A percentile compares a stretch with the other conserved stretches of the same genome.
These are phyloP conservation scores for Tryphoninae sp. DNA, from an alignment of 2,888 invertebrate species.

Conservation along the genomic window DNA sequence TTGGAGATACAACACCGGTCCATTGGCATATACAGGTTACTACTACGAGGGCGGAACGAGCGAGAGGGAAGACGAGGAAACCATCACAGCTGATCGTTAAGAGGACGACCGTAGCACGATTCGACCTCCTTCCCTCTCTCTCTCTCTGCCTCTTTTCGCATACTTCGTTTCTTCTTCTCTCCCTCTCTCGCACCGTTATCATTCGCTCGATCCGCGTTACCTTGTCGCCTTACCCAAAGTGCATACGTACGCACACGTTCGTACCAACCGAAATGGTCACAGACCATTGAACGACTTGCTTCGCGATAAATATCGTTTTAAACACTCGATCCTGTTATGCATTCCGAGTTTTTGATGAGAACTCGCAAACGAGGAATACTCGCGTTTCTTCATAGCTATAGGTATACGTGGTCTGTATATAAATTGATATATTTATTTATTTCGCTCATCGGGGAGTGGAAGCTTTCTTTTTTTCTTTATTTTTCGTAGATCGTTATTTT, in stretches of 20 bases:
- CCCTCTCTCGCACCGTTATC: slow-evolving; percentile 45
- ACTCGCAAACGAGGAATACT: slow-evolving; percentile 31
- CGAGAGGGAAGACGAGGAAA: slow-evolving; percentile 7
- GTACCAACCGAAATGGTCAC: slow-evolving; percentile 46
- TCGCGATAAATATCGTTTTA: slow-evolving; percentile 60
- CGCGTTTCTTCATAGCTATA: slow-evolving; percentile 1
- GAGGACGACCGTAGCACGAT: slow-evolving; percentile 51
- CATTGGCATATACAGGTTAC: slow-evolving; percentile 60
- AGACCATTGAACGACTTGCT: slow-evolving; percentile 56
- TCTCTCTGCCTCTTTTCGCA: slow-evolving; percentile 15
- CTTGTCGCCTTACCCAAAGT: slow-evolving; percentile 50
- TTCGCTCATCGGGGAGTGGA: slow-evolving; percentile 30
- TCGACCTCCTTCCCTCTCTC: slow-evolving; percentile 37
- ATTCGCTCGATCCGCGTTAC: slow-evolving; percentile 61
- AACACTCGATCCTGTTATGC: slow-evolving; percentile 22
- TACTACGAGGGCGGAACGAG: slow-evolving; percentile 23
- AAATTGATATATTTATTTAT: slow-evolving; percentile 27
- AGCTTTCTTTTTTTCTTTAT: slow-evolving; percentile 11
- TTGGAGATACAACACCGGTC: slow-evolving; percentile 51
- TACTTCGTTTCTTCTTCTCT: slow-evolving; percentile 7
- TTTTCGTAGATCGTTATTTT: slow-evolving; percentile 45
- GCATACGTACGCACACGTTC: slow-evolving; percentile 28
- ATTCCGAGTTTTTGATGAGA: slow-evolving; percentile 36
- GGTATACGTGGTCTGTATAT: neutral
- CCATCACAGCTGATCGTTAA: slow-evolving; percentile 61